These are phyloP conservation scores for Acrobasis consociella DNA, from an alignment of 2,888 invertebrate genomes.

Conservation along the genomic window DNA sequence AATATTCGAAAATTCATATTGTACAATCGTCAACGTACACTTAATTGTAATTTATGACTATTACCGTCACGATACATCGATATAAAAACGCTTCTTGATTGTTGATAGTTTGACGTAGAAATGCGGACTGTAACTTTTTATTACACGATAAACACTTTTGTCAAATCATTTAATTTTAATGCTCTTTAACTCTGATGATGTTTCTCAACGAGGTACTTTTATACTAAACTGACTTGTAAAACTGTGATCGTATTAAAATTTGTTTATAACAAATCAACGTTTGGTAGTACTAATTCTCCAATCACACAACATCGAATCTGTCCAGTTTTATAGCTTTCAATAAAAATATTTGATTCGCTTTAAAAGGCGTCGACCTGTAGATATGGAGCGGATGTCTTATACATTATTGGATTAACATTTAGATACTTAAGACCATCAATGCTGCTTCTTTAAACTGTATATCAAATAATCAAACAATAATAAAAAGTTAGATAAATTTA, in stretches of 20 bases:
- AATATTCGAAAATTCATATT: no score
- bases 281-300: slow-evolving; percentile 26
- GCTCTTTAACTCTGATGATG: background rate
- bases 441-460: background rate
- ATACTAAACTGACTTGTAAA: background rate
- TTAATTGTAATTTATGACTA: slow-evolving; percentile 32
- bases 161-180: slow-evolving; percentile 4
- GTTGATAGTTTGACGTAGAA: slow-evolving; percentile 18
- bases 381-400: slow-evolving; percentile 36
- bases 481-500: background rate
- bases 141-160: background rate
- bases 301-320: slow-evolving; percentile 31
- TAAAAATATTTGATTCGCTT: slow-evolving; percentile 53
- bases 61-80: background rate
- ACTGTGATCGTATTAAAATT: background rate
- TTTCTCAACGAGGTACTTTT: background rate
- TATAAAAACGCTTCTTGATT: slow-evolving; percentile 20
- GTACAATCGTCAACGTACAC: slow-evolving; percentile 18
- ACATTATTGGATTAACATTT: slow-evolving; percentile 9
- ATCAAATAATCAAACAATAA: background rate
- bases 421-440: background rate
- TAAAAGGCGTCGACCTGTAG: slow-evolving; percentile 50
- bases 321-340: slow-evolving; percentile 54
- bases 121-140: slow-evolving; percentile 8
- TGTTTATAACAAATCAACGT: slow-evolving; percentile 4